Evolutionary conservation across 2,113 vertebrate species (phyloP).

Genomic region (Coptodon rendalli): DNA sequence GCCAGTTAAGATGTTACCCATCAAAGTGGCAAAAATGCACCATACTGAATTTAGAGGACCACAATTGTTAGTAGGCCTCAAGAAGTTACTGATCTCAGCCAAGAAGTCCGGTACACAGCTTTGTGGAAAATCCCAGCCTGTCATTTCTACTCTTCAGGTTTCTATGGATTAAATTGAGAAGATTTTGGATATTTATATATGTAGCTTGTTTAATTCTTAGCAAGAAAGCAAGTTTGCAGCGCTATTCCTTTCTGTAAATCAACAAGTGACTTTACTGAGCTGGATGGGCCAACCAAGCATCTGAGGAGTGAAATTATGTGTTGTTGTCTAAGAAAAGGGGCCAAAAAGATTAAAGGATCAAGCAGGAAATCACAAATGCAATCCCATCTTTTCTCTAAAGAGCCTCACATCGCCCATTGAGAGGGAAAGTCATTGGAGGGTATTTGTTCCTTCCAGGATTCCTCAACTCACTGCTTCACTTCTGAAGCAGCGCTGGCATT

Average conservation of each 20-base stretch:
- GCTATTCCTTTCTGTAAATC: neutral
- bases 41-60: neutral
- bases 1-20: neutral
- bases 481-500: conserved; percentile 21
- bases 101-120: neutral
- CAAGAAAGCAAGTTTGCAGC: neutral
- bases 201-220: neutral
- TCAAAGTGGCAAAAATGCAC: neutral
- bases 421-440: conserved; percentile 40
- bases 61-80: neutral
- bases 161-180: neutral
- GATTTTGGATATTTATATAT: neutral
- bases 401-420: conserved; percentile 31
- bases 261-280: conserved; percentile 7
- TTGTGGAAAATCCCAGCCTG: neutral
- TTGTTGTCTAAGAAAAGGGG: conserved; percentile 47
- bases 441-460: conserved; percentile 41
- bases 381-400: conserved; percentile 32
- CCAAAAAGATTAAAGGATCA: conserved; percentile 60
- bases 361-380: conserved; percentile 61
- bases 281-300: conserved; percentile 5
- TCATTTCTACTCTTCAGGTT: neutral
- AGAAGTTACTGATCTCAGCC: neutral
- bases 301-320: conserved; percentile 31
- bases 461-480: conserved; percentile 56